Evolutionary conservation across 2,797 vertebrate genomes (phyloP), one percentile per base, ranked within the genome.

Genomic region (Neoniphon sammara): DNA sequence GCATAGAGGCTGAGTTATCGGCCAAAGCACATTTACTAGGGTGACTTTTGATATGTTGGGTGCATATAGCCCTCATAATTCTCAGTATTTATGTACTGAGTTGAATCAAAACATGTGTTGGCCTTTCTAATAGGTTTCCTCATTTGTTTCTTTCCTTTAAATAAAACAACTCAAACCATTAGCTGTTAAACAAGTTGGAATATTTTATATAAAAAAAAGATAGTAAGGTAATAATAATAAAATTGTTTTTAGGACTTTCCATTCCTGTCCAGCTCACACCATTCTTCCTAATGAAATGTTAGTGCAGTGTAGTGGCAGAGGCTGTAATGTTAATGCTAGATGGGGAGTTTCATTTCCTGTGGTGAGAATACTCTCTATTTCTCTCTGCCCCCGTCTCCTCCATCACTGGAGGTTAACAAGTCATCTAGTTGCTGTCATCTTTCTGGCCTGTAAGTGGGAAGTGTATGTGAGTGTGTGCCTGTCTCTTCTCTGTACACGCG

Each of bases 371-470:
- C 30, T 21, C 73, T 72, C 23, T 59, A 65, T 70, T 59, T 83
- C 55, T 72, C 70, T 78, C 65, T 81, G 76, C 62, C 30, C 60
- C 75, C 75, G 27, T 83, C 78, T 82, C 62, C 61, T 87, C 82
- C 87, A 85, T 90, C 82, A 73, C 83, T 49, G 71, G 75, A 89
- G 88, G 89, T 92, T 93, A 94, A 93, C 91, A 93, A 94, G 92
- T 93, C 91, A 91, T 94, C 92, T 91, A 90, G 84, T 93, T 94
- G 90, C 85, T 93, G 93, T 94, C 90, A 90, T 89, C 81, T 85
- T 88, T 85, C 77, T 73, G 87, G 84, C 87, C 90, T 54, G 84
- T 89, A 80, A 81, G 75, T 63, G 71, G 72, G 49, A 71, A 77
- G 76, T 52, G 27, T 83, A 82, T 78, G 53, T 68, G 75, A 55